Evolutionary conservation across 2,797 vertebrate genomes (phyloP), one percentile per base, ranked within the genome.

Genomic region (Phalloptychus januarius): DNA sequence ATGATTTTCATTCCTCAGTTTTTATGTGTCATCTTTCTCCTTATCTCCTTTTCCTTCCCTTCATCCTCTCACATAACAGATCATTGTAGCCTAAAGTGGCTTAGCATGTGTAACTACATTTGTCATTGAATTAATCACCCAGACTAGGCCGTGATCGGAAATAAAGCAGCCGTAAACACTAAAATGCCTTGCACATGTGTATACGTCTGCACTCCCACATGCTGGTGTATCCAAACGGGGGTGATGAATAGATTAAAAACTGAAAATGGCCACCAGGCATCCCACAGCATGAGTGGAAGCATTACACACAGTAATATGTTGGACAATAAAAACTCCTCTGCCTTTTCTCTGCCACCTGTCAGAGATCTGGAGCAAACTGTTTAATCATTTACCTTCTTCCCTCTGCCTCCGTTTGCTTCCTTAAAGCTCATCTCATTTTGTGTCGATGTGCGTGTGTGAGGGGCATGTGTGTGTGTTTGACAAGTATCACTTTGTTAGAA

Each of bases 121-220:
- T 91, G 89, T 93, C 87, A 77, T 74, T 70, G 89, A 81, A 95
- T 94, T 94, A 95, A 95, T 95, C 94, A 94, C 85, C 77, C 81
- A 70, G 92, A 93, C 89, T 88, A 85, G 88, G 92, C 87, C 85
- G 81, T 87, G 92, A 85, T 87, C 42, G 71, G 83, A 90, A 90
- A 91, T 93, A 87, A 89, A 92, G 80, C 82, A 88, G 78, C 81
- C 76, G 74, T 85, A 78, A 85, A 84, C 79, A 71, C 83, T 80
- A 81, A 75, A 91, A 83, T 74, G 50, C 73, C 72, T 86, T 48
- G 11, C 85, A 90, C 75, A 75, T 90, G 84, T 87, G 75, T 63
- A 38, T 82, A 50, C 79, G 58, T 82, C 79, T 73, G 1, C 86
- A 72, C 81, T 52, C 83, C 76, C 82, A 82, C 87, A 73, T 81